Base-by-base conservation (phyloP, 2,888 invertebrate species). In the Agelastica alni region DNA sequence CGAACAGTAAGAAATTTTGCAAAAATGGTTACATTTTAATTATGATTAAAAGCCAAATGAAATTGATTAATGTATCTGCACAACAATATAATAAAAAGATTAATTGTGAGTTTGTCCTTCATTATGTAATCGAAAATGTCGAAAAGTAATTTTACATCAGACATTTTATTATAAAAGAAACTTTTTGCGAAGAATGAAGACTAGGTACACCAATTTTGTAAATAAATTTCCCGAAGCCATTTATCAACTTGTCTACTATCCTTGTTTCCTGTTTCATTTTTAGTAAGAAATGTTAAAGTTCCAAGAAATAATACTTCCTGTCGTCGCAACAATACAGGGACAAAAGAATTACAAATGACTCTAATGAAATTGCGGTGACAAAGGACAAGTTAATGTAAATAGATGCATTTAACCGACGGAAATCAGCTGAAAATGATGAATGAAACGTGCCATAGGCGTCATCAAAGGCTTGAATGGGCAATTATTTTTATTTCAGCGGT, bases 381-480 rank as follows among this genome's bases (percentile, higher is more conserved):
- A 56, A 46, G 43, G 56, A 53, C 48, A 51, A 51, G 51, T 51
- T 59, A 53, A 53, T 56, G 48, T 53, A 51, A 56, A 56, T 59
- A 59, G 59, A 59, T 48, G 56, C 56, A 59, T 59, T 56, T 46
- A 56, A 46, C 53, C 49, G 53, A 43, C 56, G 53, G 53, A 59
- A 51, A 56, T 56, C 53, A 55, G 37, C 53, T 36, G 34, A 49
- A 45, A 56, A 56, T 59, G 59, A 59, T 56, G 51, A 59, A 59
- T 53, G 39, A 51, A 51, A 46, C 34, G 12, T n/a, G 20, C 12
- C 20, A 20, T 37, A 18, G 10, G 16, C 37, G 37, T 37, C n/a
- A n/a, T n/a, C n/a, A n/a, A n/a, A n/a, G n/a, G n/a, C n/a, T n/a
- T n/a, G n/a, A n/a, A n/a, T n/a, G n/a, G n/a, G n/a, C n/a, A n/a